Evolutionary conservation across 2,797 vertebrate species (phyloP).

Genomic region (Cirrhinus molitorella): DNA sequence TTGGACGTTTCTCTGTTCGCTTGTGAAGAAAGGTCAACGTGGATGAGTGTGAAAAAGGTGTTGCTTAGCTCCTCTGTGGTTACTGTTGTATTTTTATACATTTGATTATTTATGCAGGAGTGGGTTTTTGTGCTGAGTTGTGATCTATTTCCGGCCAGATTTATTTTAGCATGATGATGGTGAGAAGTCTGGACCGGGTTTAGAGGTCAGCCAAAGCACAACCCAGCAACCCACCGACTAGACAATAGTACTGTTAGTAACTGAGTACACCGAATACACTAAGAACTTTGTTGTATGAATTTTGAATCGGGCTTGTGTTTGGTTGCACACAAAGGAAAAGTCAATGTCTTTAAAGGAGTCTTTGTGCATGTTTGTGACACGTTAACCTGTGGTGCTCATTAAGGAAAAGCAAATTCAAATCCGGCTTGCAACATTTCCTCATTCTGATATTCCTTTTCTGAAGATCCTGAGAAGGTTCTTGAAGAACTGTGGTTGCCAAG

Average conservation of each 20-base stretch:
- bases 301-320: background rate
- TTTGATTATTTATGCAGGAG: slow-evolving; percentile 29
- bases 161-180: slow-evolving; percentile 53
- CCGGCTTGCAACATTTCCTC: background rate
- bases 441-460: background rate
- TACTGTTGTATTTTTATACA: slow-evolving; percentile 34
- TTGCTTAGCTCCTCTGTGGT: slow-evolving; percentile 37
- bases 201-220: slow-evolving; percentile 38
- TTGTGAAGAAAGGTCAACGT: slow-evolving; percentile 48
- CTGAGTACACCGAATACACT: background rate
- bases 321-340: background rate
- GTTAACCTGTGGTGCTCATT: background rate
- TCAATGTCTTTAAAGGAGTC: background rate
- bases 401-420: slow-evolving; percentile 1
- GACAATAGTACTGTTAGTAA: slow-evolving; percentile 1
- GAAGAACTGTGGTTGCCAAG: background rate
- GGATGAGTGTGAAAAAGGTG: slow-evolving; percentile 14
- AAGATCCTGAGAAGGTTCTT: background rate
- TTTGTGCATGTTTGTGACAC: background rate
- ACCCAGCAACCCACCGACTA: background rate
- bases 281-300: slow-evolving; percentile 12
- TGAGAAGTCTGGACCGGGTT: slow-evolving; percentile 13
- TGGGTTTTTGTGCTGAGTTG: slow-evolving; percentile 39
- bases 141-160: slow-evolving; percentile 51
- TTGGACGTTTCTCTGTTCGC: slow-evolving; percentile 55